Base-by-base conservation (phyloP, 2,797 vertebrate species). In the Epinephelus coioides region DNA sequence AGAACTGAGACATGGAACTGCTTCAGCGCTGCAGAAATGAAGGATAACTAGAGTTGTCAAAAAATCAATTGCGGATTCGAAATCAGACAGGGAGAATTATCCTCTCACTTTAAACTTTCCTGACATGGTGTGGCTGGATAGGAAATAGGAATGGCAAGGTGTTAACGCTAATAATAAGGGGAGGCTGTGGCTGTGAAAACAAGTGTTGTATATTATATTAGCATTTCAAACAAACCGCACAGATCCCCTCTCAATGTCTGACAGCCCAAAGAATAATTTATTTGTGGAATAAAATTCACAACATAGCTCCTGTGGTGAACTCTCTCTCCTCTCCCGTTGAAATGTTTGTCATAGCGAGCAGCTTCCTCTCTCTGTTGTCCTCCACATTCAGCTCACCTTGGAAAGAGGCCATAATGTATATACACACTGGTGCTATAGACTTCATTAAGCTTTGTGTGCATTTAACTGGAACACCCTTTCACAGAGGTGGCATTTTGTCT, bases 341-440 rank as follows among this genome's bases (percentile, higher is more conserved):
- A 72, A 68, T 82, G 68, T 84, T 81, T 84, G 69, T 67, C 73
- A 72, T 54, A 69, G 78, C 47, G 40, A 56, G 57, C 76, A 69
- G 80, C 68, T 56, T 69, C 62, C 60, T 66, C 69, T 69, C 73
- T 83, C 73, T 83, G 73, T 79, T 80, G 83, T 86, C 83, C 82
- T 86, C 82, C 85, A 82, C 78, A 53, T 86, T 87, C 76, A 79
- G 49, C 82, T 92, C 87, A 91, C 91, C 86, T 93, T 91, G 90
- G 81, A 83, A 82, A 85, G 55, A 69, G 79, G 76, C 83, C 74
- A 84, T 88, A 79, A 92, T 91, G 80, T 85, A 85, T 75, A 88
- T 79, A 75, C 81, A 88, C 82, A 76, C 80, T 79, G 69, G 84
- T 76, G 76, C 81, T 56, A 62, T 56, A 78, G 71, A 84, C 83